Evolutionary conservation across 2,113 vertebrate species (phyloP), one percentile per base, ranked within the genome.

Genomic region (Gasterosteus nipponicus): DNA sequence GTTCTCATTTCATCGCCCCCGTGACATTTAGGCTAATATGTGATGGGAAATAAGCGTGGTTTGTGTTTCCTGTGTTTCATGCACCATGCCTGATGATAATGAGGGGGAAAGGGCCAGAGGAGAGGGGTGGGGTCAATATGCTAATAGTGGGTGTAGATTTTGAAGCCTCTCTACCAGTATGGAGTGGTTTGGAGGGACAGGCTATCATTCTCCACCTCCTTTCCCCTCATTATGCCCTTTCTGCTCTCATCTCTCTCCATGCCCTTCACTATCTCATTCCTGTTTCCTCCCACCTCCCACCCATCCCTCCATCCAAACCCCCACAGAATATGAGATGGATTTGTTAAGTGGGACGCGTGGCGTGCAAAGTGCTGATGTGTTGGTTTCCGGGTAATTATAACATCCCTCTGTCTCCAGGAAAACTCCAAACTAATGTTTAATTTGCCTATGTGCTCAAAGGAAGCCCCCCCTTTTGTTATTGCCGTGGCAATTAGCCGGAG

Each of bases 311-410:
- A 38, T 38, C 84, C 26, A 56, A 83, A 81, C 33, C 69, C 63
- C 83, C 57, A 22, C 68, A 69, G 64, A 90, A 89, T 92, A 91
- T 92, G 83, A 87, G 82, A 82, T 85, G 70, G 80, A 85, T 92
- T 92, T 92, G 86, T 91, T 91, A 89, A 91, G 83, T 81, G 86
- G 87, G 86, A 85, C 75, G 77, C 62, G 83, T 81, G 87, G 87
- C 59, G 58, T 75, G 69, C 87, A 91, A 90, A 93, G 82, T 91
- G 93, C 94, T 94, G 93, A 93, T 92, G 81, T 92, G 86, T 89
- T 89, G 86, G 82, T 91, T 92, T 94, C 91, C 84, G 80, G 85
- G 90, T 93, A 94, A 94, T 94, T 93, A 94, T 73, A 93, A 91
- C 87, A 89, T 93, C 93, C 92, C 92, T 89, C 60, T 77, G 90